Conservation (phyloP, 1,140 invertebrate genomes). For the Ericerus pela region DNA sequence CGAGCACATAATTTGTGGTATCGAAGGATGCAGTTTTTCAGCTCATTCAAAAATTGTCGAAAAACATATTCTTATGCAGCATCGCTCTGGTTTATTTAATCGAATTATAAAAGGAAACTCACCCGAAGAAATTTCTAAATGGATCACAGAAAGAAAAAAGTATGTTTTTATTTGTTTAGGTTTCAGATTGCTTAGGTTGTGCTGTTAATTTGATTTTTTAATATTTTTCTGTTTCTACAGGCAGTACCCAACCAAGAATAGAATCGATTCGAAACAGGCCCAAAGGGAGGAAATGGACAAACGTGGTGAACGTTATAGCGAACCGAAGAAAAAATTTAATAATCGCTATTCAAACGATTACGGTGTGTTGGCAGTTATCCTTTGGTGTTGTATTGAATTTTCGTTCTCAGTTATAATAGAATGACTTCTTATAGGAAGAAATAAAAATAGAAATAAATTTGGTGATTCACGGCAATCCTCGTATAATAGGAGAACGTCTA, state of each 20-base stretch:
- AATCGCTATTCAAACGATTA: too few species aligned
- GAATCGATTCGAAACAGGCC: conserved; percentile 47
- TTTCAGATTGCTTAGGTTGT: background rate
- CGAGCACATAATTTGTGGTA: conserved; percentile 55
- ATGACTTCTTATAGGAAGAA: too few species aligned
- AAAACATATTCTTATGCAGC: conserved; percentile 65
- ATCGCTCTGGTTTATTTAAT: conserved; percentile 57
- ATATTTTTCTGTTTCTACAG: conserved; percentile 24
- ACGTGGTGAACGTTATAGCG: conserved; percentile 48
- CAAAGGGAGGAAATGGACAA: conserved; percentile 45
- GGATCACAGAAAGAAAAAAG: conserved; percentile 61
- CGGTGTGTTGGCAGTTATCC: too few species aligned
- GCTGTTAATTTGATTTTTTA: background rate
- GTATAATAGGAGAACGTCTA: too few species aligned
- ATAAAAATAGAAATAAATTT: too few species aligned
- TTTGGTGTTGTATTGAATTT: too few species aligned
- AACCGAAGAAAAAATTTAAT: conserved; percentile 32
- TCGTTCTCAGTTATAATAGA: too few species aligned
- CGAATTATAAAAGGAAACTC: conserved; percentile 54
- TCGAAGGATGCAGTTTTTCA: conserved; percentile 64
- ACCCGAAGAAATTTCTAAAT: conserved; percentile 64
- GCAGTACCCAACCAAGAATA: conserved; percentile 44
- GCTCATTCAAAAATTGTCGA: conserved; percentile 62
- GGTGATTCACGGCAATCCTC: too few species aligned
- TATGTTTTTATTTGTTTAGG: conserved; percentile 24